These are phyloP conservation scores for Burhinus bistriatus DNA, from an alignment of 2,113 vertebrate species.

Conservation along the genomic window DNA sequence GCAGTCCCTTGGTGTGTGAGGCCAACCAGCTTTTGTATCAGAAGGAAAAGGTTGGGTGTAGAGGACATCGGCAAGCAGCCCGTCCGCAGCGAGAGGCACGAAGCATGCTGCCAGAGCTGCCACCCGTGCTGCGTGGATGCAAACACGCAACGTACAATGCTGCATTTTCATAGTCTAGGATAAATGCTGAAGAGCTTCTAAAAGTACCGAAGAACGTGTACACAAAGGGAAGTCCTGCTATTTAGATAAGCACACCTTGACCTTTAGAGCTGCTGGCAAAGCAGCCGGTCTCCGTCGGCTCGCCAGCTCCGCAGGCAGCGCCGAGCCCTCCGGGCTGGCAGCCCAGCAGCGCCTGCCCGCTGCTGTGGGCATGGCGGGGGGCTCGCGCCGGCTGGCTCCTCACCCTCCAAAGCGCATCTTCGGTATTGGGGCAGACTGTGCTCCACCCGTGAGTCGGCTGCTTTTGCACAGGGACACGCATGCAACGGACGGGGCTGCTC, in stretches of 20 bases:
- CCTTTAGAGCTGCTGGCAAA: background rate
- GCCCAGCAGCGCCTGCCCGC: background rate
- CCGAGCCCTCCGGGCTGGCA: background rate
- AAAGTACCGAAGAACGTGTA: background rate
- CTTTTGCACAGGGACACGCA: fast-evolving
- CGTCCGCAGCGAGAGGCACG: fast-evolving
- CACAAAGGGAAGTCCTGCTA: background rate
- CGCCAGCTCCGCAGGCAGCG: fast-evolving
- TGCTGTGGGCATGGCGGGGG: fast-evolving
- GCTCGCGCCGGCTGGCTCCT: fast-evolving
- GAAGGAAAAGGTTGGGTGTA: background rate
- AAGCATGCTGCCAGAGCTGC: background rate
- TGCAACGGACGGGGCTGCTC: background rate
- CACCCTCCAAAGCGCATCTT: background rate
- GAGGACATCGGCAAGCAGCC: background rate
- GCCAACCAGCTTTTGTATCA: background rate
- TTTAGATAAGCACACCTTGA: background rate
- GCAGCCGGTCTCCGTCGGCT: fast-evolving
- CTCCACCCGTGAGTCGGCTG: background rate
- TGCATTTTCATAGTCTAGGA: background rate
- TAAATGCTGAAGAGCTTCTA: background rate
- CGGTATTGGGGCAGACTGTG: background rate
- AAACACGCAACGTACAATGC: fast-evolving
- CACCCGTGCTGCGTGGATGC: fast-evolving
- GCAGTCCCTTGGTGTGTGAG: no score